A percentile compares a stretch with the other conserved stretches of the same genome.
Evolutionary conservation across 2,797 vertebrate species (phyloP).

Genomic region (Artibeus jamaicensis): DNA sequence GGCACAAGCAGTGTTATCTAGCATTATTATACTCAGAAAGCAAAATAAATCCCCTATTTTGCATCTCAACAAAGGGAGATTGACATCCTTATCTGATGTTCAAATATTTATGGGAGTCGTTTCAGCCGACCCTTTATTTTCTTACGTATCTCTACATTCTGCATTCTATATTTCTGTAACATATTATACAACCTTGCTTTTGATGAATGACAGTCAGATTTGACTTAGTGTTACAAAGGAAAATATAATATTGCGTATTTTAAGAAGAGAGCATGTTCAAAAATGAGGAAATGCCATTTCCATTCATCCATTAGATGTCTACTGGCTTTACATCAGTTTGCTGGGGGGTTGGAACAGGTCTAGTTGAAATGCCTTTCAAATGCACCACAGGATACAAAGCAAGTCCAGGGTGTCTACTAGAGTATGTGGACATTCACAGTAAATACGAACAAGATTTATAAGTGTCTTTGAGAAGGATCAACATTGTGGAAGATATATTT

Average conservation of each 20-base stretch:
- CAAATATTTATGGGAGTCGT: slow-evolving; percentile 41
- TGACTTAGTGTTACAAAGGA: slow-evolving; percentile 18
- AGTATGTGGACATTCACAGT: neutral
- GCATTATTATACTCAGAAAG: slow-evolving; percentile 13
- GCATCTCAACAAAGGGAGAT: slow-evolving; percentile 53
- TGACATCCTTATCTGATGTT: slow-evolving; percentile 54
- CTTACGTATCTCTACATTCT: slow-evolving; percentile 9
- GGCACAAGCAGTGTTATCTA: neutral
- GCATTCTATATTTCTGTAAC: neutral
- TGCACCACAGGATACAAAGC: neutral
- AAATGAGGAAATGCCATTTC: neutral
- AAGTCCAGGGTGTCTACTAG: neutral
- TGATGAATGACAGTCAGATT: slow-evolving; percentile 61
- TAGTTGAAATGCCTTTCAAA: neutral
- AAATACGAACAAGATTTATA: slow-evolving; percentile 14
- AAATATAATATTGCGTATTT: slow-evolving; percentile 21
- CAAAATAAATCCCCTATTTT: slow-evolving; percentile 43
- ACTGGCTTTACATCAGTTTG: neutral
- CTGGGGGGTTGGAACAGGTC: neutral
- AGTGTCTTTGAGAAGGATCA: neutral
- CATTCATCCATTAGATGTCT: neutral
- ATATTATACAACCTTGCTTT: slow-evolving; percentile 43
- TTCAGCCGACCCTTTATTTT: slow-evolving; percentile 18
- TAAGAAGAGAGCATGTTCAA: neutral
- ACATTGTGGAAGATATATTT: neutral